phyloP scores from a whole-genome alignment of 2,113 vertebrate species.

The Genyomyrus donnyi region DNA sequence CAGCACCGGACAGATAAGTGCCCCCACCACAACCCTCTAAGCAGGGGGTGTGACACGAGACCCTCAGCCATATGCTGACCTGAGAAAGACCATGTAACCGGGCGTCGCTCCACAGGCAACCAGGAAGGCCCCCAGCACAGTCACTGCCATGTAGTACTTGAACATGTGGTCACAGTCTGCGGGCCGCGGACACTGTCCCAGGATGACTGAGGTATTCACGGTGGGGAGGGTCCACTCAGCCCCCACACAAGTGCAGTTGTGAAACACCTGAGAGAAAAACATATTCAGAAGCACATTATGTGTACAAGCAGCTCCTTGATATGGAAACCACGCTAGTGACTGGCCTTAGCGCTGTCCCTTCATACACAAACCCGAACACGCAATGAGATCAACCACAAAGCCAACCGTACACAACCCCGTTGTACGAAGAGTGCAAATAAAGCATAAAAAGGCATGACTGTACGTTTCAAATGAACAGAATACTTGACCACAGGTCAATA shows the following conservation, averaged over 20 bases:
- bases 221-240: slow-evolving; percentile 26
- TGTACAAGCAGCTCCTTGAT: background rate
- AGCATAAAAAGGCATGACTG: background rate
- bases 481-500: background rate
- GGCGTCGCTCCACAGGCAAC: slow-evolving; percentile 59
- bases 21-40: background rate
- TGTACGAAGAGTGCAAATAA: background rate
- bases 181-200: slow-evolving; percentile 73
- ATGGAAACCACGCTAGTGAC: background rate
- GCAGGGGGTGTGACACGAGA: background rate
- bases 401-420: background rate
- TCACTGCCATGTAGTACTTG: slow-evolving; percentile 61
- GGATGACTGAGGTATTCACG: slow-evolving; percentile 57
- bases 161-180: slow-evolving; percentile 60
- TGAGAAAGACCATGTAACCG: slow-evolving; percentile 66
- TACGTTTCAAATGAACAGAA: background rate
- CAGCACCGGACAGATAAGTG: background rate
- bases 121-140: slow-evolving; percentile 56
- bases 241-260: slow-evolving; percentile 76
- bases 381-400: background rate
- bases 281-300: background rate
- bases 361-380: background rate
- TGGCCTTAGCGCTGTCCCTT: background rate
- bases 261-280: slow-evolving; percentile 60
- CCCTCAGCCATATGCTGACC: slow-evolving; percentile 47